Evolutionary conservation across 2,113 vertebrate species (phyloP), one percentile per base, ranked within the genome.

Genomic region (Nyctereutes procyonoides): DNA sequence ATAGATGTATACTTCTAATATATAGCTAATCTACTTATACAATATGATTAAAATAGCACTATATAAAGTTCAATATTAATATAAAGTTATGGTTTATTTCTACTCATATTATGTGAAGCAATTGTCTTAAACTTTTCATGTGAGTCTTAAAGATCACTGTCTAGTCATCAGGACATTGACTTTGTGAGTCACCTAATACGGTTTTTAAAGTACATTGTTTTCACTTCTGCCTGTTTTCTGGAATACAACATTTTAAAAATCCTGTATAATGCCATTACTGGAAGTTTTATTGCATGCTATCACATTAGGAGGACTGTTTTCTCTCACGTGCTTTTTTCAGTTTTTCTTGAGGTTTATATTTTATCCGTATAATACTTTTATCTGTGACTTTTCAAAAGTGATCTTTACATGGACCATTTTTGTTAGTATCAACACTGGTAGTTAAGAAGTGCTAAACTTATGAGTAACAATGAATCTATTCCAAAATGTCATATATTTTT

Each of bases 51-150:
- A 82, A 93, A 82, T 51, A 85, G 0, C 7, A 58, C 7, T 81
- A 19, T 48, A 22, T 71, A 69, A 88, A 89, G 55, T 82, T 11
- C 43, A 28, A 76, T 74, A 67, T 80, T 43, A 85, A n/a, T 24
- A 19, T 62, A 81, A 62, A 65, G 8, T 67, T 91, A 63, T 26
- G 8, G 2, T 43, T 80, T 84, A 67, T 93, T 88, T 48, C 17
- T 89, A 48, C 24, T 77, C 26, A 38, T 76, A 93, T 95, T 97
- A 90, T 84, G 89, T 76, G 55, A 82, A 81, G 35, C 5, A 73
- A 24, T 93, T 93, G 88, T 79, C 82, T 93, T 84, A 95, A 94
- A 82, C 73, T 14, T 81, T 93, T 91, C 12, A 86, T 95, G 48
- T 77, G 73, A 60, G 82, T 28, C 13, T 13, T 26, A 7, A 38